These are phyloP conservation scores for Capromys pilorides DNA, from an alignment of 2,797 vertebrate species.

Conservation along the genomic window DNA sequence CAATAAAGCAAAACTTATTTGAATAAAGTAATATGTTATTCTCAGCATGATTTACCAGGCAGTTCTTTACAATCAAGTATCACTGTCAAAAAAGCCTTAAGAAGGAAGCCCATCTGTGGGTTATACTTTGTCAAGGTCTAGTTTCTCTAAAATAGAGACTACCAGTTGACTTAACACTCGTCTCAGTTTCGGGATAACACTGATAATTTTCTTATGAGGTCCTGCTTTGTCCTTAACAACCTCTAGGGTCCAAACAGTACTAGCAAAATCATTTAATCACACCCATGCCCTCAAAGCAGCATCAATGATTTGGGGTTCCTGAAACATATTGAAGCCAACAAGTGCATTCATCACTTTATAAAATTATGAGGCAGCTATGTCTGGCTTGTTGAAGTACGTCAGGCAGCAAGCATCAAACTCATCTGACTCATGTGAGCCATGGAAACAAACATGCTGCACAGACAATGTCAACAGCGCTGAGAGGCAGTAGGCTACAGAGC, in stretches of 20 bases:
- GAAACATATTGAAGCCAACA: constrained; percentile 95
- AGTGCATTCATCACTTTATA: constrained; percentile 97
- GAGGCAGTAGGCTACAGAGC: background rate
- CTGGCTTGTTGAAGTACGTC: constrained; percentile 95
- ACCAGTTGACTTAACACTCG: constrained; percentile 93
- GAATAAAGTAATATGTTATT: constrained; percentile 81
- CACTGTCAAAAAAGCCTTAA: constrained; percentile 68
- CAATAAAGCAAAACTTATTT: constrained; percentile 85
- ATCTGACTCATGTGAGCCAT: constrained; percentile 92
- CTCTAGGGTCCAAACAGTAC: constrained; percentile 94
- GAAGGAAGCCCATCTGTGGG: constrained; percentile 77
- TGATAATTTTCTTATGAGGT: constrained; percentile 92
- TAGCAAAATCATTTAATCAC: constrained; percentile 95
- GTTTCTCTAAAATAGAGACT: constrained; percentile 92
- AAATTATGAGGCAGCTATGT: constrained; percentile 96
- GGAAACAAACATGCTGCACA: constrained; percentile 91
- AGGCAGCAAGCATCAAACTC: constrained; percentile 98
- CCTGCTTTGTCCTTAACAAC: constrained; percentile 97
- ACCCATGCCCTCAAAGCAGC: constrained; percentile 95
- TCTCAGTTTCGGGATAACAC: constrained; percentile 94
- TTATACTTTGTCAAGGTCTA: background rate
- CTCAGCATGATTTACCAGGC: constrained; percentile 78
- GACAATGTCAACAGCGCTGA: constrained; percentile 63
- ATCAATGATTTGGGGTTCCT: constrained; percentile 96
- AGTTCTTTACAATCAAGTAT: constrained; percentile 80